Percentiles rank a stretch among this genome's conserved stretches.
Evolutionary conservation across 2,888 invertebrate genomes (phyloP).

Genomic region (Ypsolopha scabrella): DNA sequence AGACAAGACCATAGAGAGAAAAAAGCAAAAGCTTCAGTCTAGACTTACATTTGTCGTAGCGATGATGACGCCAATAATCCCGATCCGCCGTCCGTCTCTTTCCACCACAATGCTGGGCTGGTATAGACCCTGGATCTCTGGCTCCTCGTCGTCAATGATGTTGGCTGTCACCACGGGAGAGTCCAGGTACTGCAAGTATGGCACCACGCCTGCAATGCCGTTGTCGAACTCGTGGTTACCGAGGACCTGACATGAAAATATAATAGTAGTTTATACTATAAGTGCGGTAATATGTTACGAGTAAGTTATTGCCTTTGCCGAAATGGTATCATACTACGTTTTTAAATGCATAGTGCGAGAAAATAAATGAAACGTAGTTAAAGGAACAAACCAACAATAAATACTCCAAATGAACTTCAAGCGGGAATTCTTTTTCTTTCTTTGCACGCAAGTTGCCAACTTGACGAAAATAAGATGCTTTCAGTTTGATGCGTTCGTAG

Average conservation of each 20-base stretch:
- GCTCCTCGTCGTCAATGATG: conserved; percentile 78
- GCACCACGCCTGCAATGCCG: conserved; percentile 76
- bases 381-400: no score
- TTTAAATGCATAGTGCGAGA: no score
- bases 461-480: no score
- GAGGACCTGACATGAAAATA: conserved; percentile 69
- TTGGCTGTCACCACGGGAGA: conserved; percentile 82
- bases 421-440: no score
- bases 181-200: conserved; percentile 74
- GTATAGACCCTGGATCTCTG: conserved; percentile 75
- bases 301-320: no score
- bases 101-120: conserved; percentile 75
- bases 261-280: neutral
- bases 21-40: no score
- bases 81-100: conserved; percentile 76
- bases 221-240: conserved; percentile 93
- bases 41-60: conserved; percentile 43
- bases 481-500: no score
- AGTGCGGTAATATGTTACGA: no score
- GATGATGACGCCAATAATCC: conserved; percentile 81
- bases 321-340: no score
- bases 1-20: neutral
- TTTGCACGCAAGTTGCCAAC: no score
- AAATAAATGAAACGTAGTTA: no score
- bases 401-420: no score